Conservation (phyloP, 2,113 vertebrate genomes). For the Lota lota region DNA sequence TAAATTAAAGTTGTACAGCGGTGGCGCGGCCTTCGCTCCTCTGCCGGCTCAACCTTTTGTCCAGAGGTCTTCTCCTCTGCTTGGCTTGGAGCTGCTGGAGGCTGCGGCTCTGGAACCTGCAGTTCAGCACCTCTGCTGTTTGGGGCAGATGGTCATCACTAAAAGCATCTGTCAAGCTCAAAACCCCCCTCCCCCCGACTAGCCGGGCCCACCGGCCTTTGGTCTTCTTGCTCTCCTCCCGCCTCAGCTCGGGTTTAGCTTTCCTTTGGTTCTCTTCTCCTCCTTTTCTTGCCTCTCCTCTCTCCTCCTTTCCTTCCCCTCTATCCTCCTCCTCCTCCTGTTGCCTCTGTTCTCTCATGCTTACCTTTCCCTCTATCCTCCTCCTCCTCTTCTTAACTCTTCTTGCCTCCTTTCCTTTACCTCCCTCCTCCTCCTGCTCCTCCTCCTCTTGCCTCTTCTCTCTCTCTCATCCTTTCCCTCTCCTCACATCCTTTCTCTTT, state of each 20-base stretch:
- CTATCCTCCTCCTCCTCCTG: too few relatives aligned
- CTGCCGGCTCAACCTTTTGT: slow-evolving; percentile 85
- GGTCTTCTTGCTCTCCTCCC: background rate
- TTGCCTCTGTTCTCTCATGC: background rate
- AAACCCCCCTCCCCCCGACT: slow-evolving; percentile 53
- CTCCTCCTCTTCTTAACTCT: too few relatives aligned
- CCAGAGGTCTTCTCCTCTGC: slow-evolving; percentile 70
- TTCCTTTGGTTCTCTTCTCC: background rate
- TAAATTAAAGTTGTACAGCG: slow-evolving; percentile 90
- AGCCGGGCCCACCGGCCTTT: slow-evolving; percentile 32
- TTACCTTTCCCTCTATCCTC: background rate
- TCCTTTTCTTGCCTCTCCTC: too few relatives aligned
- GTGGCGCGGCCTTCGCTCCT: slow-evolving; percentile 72
- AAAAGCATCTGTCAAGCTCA: slow-evolving; percentile 77
- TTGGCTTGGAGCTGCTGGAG: slow-evolving; percentile 68
- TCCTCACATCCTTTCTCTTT: too few relatives aligned
- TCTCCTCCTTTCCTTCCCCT: background rate
- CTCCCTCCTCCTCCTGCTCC: background rate
- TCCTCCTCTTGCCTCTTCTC: background rate
- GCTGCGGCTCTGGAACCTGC: slow-evolving; percentile 65
- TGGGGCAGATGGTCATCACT: slow-evolving; percentile 74
- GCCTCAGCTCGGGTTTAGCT: too few relatives aligned
- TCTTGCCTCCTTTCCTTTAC: slow-evolving; percentile 1
- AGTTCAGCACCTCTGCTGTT: slow-evolving; percentile 79
- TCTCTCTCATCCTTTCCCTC: slow-evolving; percentile 8